Evolutionary conservation across 1,140 invertebrate genomes (phyloP).

Genomic region (Triops longicaudatus): DNA sequence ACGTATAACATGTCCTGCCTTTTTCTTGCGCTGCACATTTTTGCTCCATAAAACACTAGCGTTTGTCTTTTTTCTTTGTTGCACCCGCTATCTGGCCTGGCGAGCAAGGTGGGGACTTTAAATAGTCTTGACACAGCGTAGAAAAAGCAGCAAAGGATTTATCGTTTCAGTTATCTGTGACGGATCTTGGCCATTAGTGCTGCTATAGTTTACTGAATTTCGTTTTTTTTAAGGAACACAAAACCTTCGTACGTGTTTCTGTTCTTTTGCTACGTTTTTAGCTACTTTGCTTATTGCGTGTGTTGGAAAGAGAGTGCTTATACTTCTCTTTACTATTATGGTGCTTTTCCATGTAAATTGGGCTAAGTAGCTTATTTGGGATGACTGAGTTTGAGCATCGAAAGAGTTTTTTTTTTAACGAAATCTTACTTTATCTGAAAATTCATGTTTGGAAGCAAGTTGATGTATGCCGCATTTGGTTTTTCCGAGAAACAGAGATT

Average conservation of each 20-base stretch:
- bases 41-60: not conserved
- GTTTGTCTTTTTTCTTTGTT: not conserved
- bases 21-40: not conserved
- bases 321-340: not conserved
- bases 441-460: too few species aligned
- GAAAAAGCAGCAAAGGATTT: not conserved
- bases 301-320: too few species aligned
- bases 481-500: too few species aligned
- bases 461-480: too few species aligned
- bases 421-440: too few species aligned
- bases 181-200: not conserved
- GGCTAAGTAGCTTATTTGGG: constrained; percentile 12
- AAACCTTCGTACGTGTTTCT: too few species aligned
- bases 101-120: not conserved
- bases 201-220: not conserved
- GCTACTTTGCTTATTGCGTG: too few species aligned
- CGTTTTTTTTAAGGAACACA: too few species aligned
- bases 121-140: not conserved
- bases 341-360: constrained; percentile 1
- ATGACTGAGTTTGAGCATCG: not conserved
- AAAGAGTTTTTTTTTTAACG: too few species aligned
- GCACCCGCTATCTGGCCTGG: not conserved
- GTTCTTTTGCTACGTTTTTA: not conserved
- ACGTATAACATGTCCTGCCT: not conserved
- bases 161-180: not conserved